Evolutionary conservation across 2,113 vertebrate species (phyloP).

Genomic region (Pardalotus punctatus): DNA sequence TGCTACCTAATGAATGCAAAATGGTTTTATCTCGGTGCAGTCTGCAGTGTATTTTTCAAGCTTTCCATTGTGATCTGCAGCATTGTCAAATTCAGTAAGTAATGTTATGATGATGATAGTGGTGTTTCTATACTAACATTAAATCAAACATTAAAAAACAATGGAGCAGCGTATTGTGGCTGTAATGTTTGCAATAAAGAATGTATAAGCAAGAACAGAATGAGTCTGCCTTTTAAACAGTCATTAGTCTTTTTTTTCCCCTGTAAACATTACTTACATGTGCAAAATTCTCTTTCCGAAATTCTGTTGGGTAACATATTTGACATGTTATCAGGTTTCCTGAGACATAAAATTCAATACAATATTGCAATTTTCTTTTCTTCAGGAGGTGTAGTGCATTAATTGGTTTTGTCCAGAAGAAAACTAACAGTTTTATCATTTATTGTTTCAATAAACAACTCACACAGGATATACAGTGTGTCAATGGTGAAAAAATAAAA

Average conservation of each 20-base stretch:
- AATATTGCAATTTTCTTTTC: background rate
- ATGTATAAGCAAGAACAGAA: background rate
- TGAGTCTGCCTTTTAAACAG: background rate
- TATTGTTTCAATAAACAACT: background rate
- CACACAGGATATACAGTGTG: no score
- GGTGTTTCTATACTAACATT: background rate
- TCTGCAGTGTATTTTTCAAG: background rate
- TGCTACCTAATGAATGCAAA: background rate
- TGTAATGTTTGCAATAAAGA: background rate
- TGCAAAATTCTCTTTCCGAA: background rate
- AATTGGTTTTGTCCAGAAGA: background rate
- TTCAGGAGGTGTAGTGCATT: background rate
- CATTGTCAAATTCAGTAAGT: conserved; percentile 22
- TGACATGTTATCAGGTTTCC: background rate
- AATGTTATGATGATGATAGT: background rate
- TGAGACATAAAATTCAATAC: background rate
- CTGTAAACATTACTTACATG: background rate
- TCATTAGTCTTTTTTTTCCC: background rate
- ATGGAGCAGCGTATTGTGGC: background rate
- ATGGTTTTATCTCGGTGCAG: background rate
- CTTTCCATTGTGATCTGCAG: background rate
- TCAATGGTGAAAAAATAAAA: background rate
- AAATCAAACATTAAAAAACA: conserved; percentile 25
- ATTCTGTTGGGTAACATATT: background rate
- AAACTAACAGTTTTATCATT: background rate